These are phyloP conservation scores for Trichonephila clavipes DNA, from an alignment of 1,140 invertebrate species.

Conservation along the genomic window DNA sequence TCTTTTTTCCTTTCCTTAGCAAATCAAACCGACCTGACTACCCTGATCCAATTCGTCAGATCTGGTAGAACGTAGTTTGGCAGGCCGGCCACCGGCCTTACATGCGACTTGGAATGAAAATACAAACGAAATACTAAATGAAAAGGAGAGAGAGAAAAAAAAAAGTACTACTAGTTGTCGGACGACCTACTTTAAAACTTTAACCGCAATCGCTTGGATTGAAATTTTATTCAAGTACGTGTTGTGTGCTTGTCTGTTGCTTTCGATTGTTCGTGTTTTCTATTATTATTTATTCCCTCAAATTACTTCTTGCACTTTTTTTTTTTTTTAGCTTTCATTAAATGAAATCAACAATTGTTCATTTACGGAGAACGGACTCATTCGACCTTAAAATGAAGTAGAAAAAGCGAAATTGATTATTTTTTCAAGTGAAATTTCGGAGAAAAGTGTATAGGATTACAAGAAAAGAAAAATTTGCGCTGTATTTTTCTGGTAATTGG, in stretches of 20 bases:
- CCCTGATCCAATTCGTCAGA: slow-evolving; percentile 65
- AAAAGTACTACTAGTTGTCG: slow-evolving; percentile 11
- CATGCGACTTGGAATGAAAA: slow-evolving; percentile 40
- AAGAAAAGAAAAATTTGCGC: background rate
- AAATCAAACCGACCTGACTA: slow-evolving; percentile 29
- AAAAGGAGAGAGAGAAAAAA: background rate
- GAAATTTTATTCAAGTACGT: slow-evolving; percentile 65
- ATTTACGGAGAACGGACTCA: background rate
- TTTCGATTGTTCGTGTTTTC: slow-evolving; percentile 20
- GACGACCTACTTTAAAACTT: slow-evolving; percentile 67
- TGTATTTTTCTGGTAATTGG: background rate
- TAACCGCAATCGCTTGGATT: slow-evolving; percentile 37
- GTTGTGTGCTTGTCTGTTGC: background rate
- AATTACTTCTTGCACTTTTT: background rate
- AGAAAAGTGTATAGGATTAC: background rate
- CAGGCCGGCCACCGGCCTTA: slow-evolving; percentile 39
- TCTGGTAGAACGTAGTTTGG: slow-evolving; percentile 51
- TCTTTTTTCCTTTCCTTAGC: slow-evolving; percentile 15
- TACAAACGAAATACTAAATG: slow-evolving; percentile 55
- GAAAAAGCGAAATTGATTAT: background rate
- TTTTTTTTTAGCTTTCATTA: slow-evolving; percentile 34
- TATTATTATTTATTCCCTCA: background rate
- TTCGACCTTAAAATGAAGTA: slow-evolving; percentile 32
- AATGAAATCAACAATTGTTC: slow-evolving; percentile 48
- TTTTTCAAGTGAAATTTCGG: background rate